Evolutionary conservation across 64 coral and sea anemone species (phyloP), one percentile per base, ranked within the genome.

Genomic region (Montipora cactus): DNA sequence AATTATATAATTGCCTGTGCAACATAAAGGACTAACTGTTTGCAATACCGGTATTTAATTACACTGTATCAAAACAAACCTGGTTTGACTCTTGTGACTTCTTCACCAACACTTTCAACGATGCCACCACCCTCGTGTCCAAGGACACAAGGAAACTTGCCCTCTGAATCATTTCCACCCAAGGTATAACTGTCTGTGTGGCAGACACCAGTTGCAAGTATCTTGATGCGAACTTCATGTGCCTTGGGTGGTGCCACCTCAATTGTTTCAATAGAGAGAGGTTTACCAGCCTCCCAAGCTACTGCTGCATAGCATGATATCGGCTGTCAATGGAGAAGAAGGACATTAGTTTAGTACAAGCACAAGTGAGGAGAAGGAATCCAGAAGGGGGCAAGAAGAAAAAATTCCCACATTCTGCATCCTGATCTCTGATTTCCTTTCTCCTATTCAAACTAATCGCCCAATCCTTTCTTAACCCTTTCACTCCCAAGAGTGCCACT

Each of bases 71-170:
- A 20, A 5, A 81, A 3, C 93, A 58, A 78, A 98, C 97, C 97
- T 46, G 97, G 94, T 61, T 95, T 91, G 8, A 98, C 87, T 7
- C 47, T 76, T 3, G 94, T 98, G 2, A 98, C 97, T 53, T 94
- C 97, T 94, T 95, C 91, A 11, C 97, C 97, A 75, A 98, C 79
- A 92, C 97, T 98, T 76, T 98, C 97, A 4, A 98, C 97, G 13
- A 98, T 91, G 59, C 97, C 97, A 88, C 91, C 94, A 25, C 97
- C 97, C 52, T 98, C 97, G 57, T 98, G 97, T 16, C 97, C 97
- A 44, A 95, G 89, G 20, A 95, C 62, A 46, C 84, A 81, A 20
- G 97, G 96, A 72, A 98, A 98, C 8, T 88, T 6, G 2, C 91
- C 91, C 64, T 98, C 96, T 4, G 87, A 13, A 20, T 95, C 94